Conservation (phyloP, 2,888 invertebrate genomes). For the Osmoderma eremita region DNA sequence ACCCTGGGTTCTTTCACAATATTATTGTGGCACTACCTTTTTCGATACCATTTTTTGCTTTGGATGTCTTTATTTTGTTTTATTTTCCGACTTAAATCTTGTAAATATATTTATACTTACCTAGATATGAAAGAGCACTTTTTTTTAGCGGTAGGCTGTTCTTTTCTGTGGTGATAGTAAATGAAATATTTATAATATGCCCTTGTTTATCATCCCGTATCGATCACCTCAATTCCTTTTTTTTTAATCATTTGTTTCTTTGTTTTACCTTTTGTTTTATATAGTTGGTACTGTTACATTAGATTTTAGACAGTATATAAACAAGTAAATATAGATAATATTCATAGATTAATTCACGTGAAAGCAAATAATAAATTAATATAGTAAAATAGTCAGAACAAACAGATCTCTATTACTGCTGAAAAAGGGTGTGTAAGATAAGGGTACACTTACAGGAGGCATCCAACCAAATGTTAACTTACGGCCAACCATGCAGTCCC, state of each 20-base stretch:
- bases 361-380: neutral
- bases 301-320: conserved; percentile 13
- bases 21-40: conserved; percentile 62
- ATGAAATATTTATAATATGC: neutral
- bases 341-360: conserved; percentile 7
- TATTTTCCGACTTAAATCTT: conserved; percentile 41
- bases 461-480: conserved; percentile 63
- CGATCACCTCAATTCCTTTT: neutral
- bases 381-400: neutral
- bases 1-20: conserved; percentile 63
- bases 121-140: conserved; percentile 22
- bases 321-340: conserved; percentile 1
- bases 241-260: neutral
- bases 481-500: conserved; percentile 60
- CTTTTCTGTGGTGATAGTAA: conserved; percentile 1
- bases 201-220: neutral
- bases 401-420: conserved; percentile 2
- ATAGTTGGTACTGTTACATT: conserved; percentile 16
- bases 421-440: conserved; percentile 49
- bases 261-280: neutral
- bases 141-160: conserved; percentile 26
- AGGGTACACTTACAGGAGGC: conserved; percentile 63
- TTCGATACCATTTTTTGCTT: conserved; percentile 56
- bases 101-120: conserved; percentile 27
- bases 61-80: conserved; percentile 53